phyloP scores from a whole-genome alignment of 1,140 invertebrate genomes.

The Drosophila neocordata region DNA sequence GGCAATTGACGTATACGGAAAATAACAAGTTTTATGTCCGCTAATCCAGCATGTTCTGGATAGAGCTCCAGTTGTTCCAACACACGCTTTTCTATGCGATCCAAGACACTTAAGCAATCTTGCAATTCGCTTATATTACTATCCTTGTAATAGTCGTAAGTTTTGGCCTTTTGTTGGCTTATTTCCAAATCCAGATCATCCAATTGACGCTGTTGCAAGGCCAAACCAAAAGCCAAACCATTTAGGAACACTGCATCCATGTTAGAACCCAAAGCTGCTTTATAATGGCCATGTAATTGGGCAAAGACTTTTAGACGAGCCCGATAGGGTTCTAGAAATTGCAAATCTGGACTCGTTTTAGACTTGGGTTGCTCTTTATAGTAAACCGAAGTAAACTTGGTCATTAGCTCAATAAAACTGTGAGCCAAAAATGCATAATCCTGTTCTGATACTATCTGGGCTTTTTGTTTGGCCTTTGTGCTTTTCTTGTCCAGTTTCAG shows the following conservation, averaged over 20 bases:
- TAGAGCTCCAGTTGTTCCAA: constrained; percentile 90
- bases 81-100: constrained; percentile 86
- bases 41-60: constrained; percentile 95
- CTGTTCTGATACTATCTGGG: constrained; percentile 65
- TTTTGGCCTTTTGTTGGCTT: background rate
- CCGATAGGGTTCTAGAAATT: constrained; percentile 53
- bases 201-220: constrained; percentile 60
- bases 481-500: constrained; percentile 57
- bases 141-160: constrained; percentile 94
- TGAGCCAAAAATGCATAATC: constrained; percentile 71
- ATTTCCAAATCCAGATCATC: constrained; percentile 50
- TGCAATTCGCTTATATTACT: constrained; percentile 91
- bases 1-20: constrained; percentile 91
- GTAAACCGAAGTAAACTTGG: constrained; percentile 48
- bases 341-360: constrained; percentile 22
- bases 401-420: constrained; percentile 72
- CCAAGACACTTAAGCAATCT: constrained; percentile 88
- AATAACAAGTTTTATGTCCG: constrained; percentile 89
- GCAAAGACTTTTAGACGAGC: constrained; percentile 67
- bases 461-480: constrained; percentile 52
- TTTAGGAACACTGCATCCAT: constrained; percentile 66
- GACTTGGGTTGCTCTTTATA: constrained; percentile 38
- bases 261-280: constrained; percentile 44
- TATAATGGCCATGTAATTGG: constrained; percentile 62
- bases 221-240: constrained; percentile 60